Base-by-base conservation (phyloP, 2,888 invertebrate species). In the Erebia palarica region DNA sequence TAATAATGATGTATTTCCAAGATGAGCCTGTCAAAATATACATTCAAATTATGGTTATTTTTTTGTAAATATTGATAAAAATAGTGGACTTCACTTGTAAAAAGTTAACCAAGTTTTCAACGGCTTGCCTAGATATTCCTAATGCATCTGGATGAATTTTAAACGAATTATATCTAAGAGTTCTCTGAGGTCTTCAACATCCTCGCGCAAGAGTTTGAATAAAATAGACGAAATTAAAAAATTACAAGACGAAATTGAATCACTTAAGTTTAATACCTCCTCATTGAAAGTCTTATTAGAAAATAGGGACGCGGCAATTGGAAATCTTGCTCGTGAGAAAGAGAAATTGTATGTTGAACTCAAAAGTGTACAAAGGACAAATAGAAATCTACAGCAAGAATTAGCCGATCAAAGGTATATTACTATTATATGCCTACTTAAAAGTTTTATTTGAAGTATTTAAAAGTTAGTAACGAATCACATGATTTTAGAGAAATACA, bases 321-420 rank as follows among this genome's bases (percentile, higher is more conserved):
- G 87, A n/a, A 89, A 85, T 64, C 76, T 94, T 69, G 88, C 89
- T 16, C 85, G 91, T 59, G 94, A 94, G 76, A 94, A 94, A 78
- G 94, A 94, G 78, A 92, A 92, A 79, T 76, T 94, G 36, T 83
- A 86, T 13, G 76, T 86, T 14, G 94, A 94, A 78, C 79, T 94
- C 53, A 88, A 92, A 76, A 91, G 87, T 77, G 88, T 90, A 61
- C 91, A 89, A 79, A 84, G 94, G 77, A 89, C 88, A 9, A 93
- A 90, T 72, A 85, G 84, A 75, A 91, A 86, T 78, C 78, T 94
- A 72, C 86, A 89, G 75, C 92, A 94, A 82, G 94, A 94, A 81
- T 81, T 94, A 74, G 88, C 92, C 73, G 93, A 94, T 75, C 94
- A 94, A 83, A 87, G 94, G 79, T 85, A 75, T 47, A 13, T 47